Conservation (phyloP, 92 coral and sea anemone genomes). For the Paramuricea clavata region DNA sequence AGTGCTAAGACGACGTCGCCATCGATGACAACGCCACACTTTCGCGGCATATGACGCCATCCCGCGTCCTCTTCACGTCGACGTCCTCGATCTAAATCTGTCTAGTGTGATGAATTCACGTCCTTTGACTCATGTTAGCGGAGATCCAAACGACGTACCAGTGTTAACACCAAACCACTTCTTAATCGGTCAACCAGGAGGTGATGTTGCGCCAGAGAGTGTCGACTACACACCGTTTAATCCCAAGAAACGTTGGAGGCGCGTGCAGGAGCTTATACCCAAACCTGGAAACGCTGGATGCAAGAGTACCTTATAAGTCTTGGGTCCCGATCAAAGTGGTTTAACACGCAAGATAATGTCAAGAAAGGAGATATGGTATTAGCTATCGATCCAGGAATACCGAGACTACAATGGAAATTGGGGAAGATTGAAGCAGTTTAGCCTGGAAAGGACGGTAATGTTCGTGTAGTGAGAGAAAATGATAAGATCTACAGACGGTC, state of each 20-base stretch:
- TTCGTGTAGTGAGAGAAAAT: constrained; percentile 33
- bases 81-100: constrained; percentile 4
- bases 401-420: constrained; percentile 23
- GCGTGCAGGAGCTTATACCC: no score
- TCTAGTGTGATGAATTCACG: neutral
- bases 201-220: no score
- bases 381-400: neutral
- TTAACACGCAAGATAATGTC: neutral
- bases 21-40: neutral
- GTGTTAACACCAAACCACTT: no score
- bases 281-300: no score
- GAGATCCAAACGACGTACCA: no score
- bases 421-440: constrained; percentile 34
- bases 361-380: constrained; percentile 4
- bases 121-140: no score
- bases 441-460: constrained; percentile 36
- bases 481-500: constrained; percentile 38
- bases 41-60: neutral
- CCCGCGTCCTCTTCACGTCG: neutral
- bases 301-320: no score
- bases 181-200: no score
- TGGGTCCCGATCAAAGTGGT: constrained; percentile 2
- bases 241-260: no score
- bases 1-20: neutral
- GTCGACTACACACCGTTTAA: no score